Evolutionary conservation across 2,797 vertebrate genomes (phyloP), one percentile per base, ranked within the genome.

Genomic region (Melopsittacus undulatus): DNA sequence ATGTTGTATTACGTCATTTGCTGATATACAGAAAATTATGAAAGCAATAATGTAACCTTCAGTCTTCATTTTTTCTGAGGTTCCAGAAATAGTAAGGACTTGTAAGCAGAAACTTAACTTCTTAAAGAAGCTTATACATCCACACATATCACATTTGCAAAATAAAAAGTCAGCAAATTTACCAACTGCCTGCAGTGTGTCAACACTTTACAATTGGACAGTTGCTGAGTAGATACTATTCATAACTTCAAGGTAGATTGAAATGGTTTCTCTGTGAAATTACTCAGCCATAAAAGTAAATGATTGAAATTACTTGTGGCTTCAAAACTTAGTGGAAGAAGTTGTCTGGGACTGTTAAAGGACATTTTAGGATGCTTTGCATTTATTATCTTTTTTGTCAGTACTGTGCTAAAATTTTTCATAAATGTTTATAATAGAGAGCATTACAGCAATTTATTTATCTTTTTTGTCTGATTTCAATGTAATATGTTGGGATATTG

Each of bases 141-240:
- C 56, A 90, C 18, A 62, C 34, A 21, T 72, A 73, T 51, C 57
- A 76, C 38, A 81, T 91, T 90, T 66, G 61, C 26, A 87, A 94
- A 95, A 91, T 73, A 66, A 93, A 84, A 91, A 73, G 43, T 90
- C 89, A 91, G 77, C 74, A 97, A 73, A 73, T 76, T 18, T 52
- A 62, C n/a, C 24, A 76, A 56, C 24, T 85, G 61, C 64, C 66
- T 70, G 43, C 68, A 88, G 43, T 46, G 61, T 76, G 56, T 59
- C 89, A 80, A 83, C 74, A 51, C 9, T 69, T 85, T 26, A 87
- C 40, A 89, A 73, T 3, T 83, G 75, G 82, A n/a, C 34, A 87
- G 49, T 77, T 93, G 90, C 72, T 85, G 88, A 92, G 51, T 51
- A 90, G 57, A 76, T 89, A 54, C 22, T 90, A 92, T 84, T 91